Evolutionary conservation across 2,113 vertebrate species (phyloP).

Genomic region (Pionites leucogaster): DNA sequence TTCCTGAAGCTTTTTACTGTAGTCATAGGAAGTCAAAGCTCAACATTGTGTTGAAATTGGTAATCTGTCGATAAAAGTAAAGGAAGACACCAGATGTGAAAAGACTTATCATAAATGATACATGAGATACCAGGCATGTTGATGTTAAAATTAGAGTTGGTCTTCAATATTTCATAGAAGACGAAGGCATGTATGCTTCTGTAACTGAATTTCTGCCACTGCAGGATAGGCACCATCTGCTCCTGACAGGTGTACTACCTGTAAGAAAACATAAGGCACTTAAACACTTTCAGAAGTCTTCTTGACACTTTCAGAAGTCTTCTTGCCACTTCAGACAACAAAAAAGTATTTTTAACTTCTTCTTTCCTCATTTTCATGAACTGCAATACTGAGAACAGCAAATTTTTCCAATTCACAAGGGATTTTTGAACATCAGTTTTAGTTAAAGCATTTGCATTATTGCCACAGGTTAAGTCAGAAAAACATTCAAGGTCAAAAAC

Average conservation of each 20-base stretch:
- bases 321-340: neutral
- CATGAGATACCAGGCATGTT: neutral
- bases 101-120: neutral
- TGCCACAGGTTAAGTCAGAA: neutral
- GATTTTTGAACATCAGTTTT: neutral
- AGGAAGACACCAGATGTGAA: neutral
- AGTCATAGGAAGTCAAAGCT: neutral
- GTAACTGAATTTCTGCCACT: neutral
- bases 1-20: neutral
- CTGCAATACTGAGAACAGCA: neutral
- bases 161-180: conserved; percentile 14
- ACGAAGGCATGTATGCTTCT: neutral
- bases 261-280: neutral
- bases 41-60: neutral
- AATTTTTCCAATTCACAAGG: neutral
- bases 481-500: neutral
- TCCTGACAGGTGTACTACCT: neutral
- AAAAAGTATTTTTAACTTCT: rapidly evolving
- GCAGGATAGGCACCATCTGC: neutral
- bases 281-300: neutral
- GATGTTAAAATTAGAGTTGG: neutral
- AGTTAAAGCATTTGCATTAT: neutral
- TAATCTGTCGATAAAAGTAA: neutral
- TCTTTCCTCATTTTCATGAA: neutral
- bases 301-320: neutral